A percentile compares a stretch with the other conserved stretches of the same genome.
These are phyloP conservation scores for Heliconius aoede DNA, from an alignment of 2,888 invertebrate genomes.

Conservation along the genomic window DNA sequence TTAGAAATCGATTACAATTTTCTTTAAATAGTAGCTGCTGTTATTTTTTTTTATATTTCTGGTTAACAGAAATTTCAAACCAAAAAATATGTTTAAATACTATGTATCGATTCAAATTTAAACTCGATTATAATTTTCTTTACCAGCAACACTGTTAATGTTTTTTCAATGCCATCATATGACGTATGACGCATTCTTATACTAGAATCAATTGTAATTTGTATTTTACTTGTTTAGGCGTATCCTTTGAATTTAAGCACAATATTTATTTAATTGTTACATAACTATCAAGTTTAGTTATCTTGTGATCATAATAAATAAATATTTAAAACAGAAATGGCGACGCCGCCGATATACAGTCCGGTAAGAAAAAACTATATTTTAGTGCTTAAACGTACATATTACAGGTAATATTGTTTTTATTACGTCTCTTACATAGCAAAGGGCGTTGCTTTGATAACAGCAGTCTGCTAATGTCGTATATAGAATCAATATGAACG, in stretches of 20 bases:
- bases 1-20: no score
- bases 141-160: constrained; percentile 8
- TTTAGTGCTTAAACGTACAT: constrained; percentile 43
- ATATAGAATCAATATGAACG: constrained; percentile 29
- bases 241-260: constrained; percentile 58
- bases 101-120: background rate
- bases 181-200: constrained; percentile 70
- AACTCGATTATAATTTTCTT: constrained; percentile 9
- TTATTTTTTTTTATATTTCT: no score
- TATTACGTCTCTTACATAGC: constrained; percentile 55
- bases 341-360: constrained; percentile 70
- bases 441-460: constrained; percentile 63
- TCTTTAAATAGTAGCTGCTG: no score
- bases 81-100: no score
- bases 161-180: constrained; percentile 58
- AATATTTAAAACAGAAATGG: constrained; percentile 57
- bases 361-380: constrained; percentile 64
- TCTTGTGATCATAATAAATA: constrained; percentile 14
- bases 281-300: constrained; percentile 14
- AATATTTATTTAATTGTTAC: constrained; percentile 44
- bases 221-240: constrained; percentile 61
- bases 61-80: no score
- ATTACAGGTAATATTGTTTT: constrained; percentile 41
- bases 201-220: constrained; percentile 57
- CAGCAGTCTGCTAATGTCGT: constrained; percentile 16